phyloP scores from a whole-genome alignment of 2,888 invertebrate species.

The Acleris sparsana region DNA sequence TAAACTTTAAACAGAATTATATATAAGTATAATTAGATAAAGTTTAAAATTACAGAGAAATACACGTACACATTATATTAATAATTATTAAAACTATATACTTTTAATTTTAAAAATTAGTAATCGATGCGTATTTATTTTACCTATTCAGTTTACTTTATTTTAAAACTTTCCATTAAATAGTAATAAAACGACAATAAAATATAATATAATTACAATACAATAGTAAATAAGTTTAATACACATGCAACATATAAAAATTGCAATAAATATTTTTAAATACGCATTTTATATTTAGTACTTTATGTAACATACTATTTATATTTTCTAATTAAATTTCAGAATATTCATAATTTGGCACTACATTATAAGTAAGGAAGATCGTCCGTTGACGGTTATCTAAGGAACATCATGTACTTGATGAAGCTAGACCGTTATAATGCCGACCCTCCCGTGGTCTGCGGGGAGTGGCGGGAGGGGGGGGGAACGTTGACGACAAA shows the following conservation, averaged over 20 bases:
- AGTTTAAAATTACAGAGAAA: too few species aligned
- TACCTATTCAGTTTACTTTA: background rate
- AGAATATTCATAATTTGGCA: constrained; percentile 11
- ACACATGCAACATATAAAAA: constrained; percentile 15
- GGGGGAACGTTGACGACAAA: too few species aligned
- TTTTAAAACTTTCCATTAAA: background rate
- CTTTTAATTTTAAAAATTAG: too few species aligned
- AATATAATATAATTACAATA: constrained; percentile 2
- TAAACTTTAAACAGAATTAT: too few species aligned
- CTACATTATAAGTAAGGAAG: constrained; percentile 24
- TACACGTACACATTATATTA: too few species aligned
- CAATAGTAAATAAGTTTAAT: background rate
- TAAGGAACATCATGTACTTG: too few species aligned
- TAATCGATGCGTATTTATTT: too few species aligned
- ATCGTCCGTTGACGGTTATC: background rate
- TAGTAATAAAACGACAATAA: background rate
- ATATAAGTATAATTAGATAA: too few species aligned
- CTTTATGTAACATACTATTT: background rate
- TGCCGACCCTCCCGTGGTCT: too few species aligned
- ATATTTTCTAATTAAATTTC: background rate
- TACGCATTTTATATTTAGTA: background rate
- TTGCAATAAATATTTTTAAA: constrained; percentile 14
- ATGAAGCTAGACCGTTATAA: too few species aligned
- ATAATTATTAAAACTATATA: too few species aligned
- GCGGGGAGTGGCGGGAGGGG: too few species aligned